phyloP scores from a whole-genome alignment of 1,140 invertebrate genomes.

The Magallana ariakensis region DNA sequence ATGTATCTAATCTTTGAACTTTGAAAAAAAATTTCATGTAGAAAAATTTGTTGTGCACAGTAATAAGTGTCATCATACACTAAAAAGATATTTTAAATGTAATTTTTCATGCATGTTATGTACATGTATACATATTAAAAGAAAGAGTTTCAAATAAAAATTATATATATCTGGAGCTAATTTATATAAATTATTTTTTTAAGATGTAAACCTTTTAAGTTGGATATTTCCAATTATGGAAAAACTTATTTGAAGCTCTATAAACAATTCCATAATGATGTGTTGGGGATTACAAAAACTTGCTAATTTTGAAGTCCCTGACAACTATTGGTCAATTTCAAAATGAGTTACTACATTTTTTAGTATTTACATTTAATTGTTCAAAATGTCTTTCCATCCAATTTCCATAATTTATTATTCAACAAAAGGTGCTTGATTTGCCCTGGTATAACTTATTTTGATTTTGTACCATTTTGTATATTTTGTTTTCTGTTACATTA shows the following conservation, averaged over 20 bases:
- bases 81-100: too few relatives aligned
- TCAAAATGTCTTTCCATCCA: too few relatives aligned
- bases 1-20: too few relatives aligned
- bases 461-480: conserved; percentile 13
- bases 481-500: background rate
- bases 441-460: conserved; percentile 3
- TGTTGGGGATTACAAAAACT: background rate
- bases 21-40: too few relatives aligned
- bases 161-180: background rate
- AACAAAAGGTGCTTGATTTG: conserved; percentile 5
- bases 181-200: too few relatives aligned
- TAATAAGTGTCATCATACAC: too few relatives aligned
- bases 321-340: conserved; percentile 13
- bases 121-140: background rate
- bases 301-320: background rate
- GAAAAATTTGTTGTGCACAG: too few relatives aligned
- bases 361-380: background rate
- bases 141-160: conserved; percentile 22
- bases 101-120: background rate
- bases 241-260: conserved; percentile 17
- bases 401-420: background rate
- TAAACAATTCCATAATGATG: background rate
- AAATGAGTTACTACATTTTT: background rate
- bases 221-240: too few relatives aligned
- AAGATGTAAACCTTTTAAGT: too few relatives aligned